phyloP scores from a whole-genome alignment of 2,888 invertebrate species.

The Drosophila siamana region DNA sequence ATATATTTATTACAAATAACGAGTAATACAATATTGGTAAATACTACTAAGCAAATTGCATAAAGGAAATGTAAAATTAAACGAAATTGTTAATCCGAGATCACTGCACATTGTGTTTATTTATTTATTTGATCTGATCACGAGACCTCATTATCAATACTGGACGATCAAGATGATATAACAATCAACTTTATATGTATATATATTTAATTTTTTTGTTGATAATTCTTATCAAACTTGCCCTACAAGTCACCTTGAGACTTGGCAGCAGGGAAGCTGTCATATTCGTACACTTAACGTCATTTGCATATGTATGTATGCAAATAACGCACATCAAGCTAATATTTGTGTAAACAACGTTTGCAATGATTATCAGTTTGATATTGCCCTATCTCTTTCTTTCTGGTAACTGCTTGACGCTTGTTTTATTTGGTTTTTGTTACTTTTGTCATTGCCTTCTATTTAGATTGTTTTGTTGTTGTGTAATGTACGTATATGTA shows the following conservation, averaged over 20 bases:
- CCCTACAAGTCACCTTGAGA: conserved; percentile 45
- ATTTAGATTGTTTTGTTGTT: conserved; percentile 16
- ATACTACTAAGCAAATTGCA: conserved; percentile 35
- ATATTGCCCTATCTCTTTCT: neutral
- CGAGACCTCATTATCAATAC: conserved; percentile 33
- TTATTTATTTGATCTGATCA: conserved; percentile 34
- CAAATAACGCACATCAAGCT: conserved; percentile 3
- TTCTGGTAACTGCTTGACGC: conserved; percentile 24
- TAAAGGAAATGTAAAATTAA: conserved; percentile 48
- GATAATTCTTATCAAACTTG: conserved; percentile 26
- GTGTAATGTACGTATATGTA: neutral
- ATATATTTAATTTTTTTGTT: conserved; percentile 5
- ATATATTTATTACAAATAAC: conserved; percentile 12
- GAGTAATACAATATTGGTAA: conserved; percentile 24
- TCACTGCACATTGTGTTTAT: conserved; percentile 37
- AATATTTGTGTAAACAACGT: conserved; percentile 1
- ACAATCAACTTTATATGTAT: neutral
- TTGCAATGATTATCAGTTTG: conserved; percentile 3
- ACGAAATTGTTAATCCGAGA: conserved; percentile 71
- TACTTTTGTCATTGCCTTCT: conserved; percentile 22
- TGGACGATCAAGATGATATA: conserved; percentile 17
- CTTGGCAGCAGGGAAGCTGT: conserved; percentile 28
- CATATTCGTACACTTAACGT: conserved; percentile 25
- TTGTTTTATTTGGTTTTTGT: conserved; percentile 44
- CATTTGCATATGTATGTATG: conserved; percentile 18